Conservation (phyloP, 2,797 vertebrate species). For the Manis pentadactyla region DNA sequence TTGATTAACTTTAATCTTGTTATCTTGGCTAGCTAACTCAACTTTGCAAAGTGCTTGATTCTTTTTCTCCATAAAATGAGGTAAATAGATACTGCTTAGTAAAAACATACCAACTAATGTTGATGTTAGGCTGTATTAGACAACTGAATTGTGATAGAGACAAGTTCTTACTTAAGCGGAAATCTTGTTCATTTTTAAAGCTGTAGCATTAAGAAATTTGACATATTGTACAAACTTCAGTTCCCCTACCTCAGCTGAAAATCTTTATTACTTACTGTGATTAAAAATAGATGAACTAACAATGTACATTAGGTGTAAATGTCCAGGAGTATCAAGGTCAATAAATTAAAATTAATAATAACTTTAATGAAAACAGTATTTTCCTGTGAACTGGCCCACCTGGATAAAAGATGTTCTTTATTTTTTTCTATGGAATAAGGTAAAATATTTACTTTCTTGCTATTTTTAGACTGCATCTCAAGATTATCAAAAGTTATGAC, state of each 20-base stretch:
- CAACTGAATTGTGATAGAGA: not conserved
- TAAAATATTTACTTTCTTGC: not conserved
- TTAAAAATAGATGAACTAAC: constrained; percentile 46
- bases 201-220: not conserved
- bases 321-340: not conserved
- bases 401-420: not conserved
- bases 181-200: constrained; percentile 45
- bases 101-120: not conserved
- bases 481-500: not conserved
- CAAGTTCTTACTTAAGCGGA: not conserved
- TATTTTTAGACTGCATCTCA: constrained; percentile 9
- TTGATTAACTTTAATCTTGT: not conserved
- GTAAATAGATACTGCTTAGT: not conserved
- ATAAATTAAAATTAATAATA: constrained; percentile 45
- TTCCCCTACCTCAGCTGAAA: not conserved
- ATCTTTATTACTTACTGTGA: not conserved
- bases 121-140: not conserved
- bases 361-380: not conserved
- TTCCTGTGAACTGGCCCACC: not conserved
- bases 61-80: not conserved
- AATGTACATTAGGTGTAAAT: not conserved
- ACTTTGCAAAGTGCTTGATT: not conserved
- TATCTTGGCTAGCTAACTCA: not conserved
- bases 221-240: not conserved
- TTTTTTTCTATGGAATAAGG: not conserved